phyloP scores from a whole-genome alignment of 2,888 invertebrate species.

The Xestia c-nigrum region DNA sequence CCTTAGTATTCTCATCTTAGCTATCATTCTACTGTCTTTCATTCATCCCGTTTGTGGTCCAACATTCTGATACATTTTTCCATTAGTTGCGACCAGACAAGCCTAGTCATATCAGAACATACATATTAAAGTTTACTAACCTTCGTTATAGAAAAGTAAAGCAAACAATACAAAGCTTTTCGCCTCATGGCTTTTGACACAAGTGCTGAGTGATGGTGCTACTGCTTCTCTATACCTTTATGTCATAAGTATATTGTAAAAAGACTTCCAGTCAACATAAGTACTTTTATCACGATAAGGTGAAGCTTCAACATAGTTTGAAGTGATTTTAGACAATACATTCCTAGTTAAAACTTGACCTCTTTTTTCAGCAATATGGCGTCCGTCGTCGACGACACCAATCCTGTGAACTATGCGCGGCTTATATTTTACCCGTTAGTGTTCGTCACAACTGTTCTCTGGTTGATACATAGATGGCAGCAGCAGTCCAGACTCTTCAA shows the following conservation, averaged over 20 bases:
- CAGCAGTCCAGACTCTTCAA: slow-evolving; percentile 88
- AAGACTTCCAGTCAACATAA: neutral
- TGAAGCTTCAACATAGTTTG: neutral
- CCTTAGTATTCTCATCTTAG: too few relatives aligned
- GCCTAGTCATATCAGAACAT: too few relatives aligned
- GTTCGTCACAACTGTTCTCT: slow-evolving; percentile 73
- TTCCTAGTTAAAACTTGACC: neutral
- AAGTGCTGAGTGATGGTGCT: too few relatives aligned
- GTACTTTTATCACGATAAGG: neutral
- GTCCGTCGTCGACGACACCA: slow-evolving; percentile 61
- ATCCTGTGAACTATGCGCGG: slow-evolving; percentile 60
- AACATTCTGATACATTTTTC: too few relatives aligned
- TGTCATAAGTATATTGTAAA: neutral
- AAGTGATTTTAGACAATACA: neutral
- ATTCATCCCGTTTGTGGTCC: too few relatives aligned
- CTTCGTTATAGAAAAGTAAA: neutral
- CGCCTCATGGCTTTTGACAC: too few relatives aligned
- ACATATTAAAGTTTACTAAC: neutral
- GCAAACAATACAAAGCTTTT: neutral
- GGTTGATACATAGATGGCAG: slow-evolving; percentile 85
- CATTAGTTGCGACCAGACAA: too few relatives aligned
- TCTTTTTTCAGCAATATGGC: slow-evolving; percentile 71
- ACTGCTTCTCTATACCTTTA: too few relatives aligned
- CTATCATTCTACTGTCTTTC: too few relatives aligned
- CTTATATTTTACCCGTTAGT: slow-evolving; percentile 77